These are phyloP conservation scores for Alviniconcha strummeri DNA, from an alignment of 2,888 invertebrate genomes.

Conservation along the genomic window DNA sequence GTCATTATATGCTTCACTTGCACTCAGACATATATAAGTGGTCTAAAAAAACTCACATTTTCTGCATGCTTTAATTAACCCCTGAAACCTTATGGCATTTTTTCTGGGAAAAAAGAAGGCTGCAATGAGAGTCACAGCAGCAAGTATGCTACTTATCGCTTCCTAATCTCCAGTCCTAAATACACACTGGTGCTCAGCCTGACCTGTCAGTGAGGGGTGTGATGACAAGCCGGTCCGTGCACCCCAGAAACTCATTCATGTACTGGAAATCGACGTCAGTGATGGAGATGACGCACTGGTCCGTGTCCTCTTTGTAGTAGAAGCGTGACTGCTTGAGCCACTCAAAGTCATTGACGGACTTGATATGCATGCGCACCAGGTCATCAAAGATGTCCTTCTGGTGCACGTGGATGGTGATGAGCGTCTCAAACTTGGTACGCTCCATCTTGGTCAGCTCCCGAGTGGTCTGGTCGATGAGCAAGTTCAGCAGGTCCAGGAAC, in stretches of 20 bases:
- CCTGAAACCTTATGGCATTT: too few relatives aligned
- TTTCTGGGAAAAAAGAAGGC: too few relatives aligned
- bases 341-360: constrained; percentile 94
- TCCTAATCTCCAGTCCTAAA: too few relatives aligned
- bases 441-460: constrained; percentile 92
- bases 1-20: too few relatives aligned
- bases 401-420: constrained; percentile 98
- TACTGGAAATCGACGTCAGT: constrained; percentile 96
- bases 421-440: constrained; percentile 94
- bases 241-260: constrained; percentile 97
- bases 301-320: constrained; percentile 96
- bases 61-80: too few relatives aligned
- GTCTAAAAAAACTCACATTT: too few relatives aligned
- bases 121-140: too few relatives aligned
- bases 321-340: constrained; percentile 98
- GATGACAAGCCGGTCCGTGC: constrained; percentile 95
- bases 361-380: constrained; percentile 88
- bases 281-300: constrained; percentile 92
- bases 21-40: too few relatives aligned
- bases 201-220: constrained; percentile 97
- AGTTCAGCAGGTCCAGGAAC: constrained; percentile 93
- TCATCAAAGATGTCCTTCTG: constrained; percentile 98
- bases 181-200: too few relatives aligned
- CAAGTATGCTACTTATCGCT: too few relatives aligned
- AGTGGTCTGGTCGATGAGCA: constrained; percentile 95